These are phyloP conservation scores for Megamerina dolium DNA, from an alignment of 2,888 invertebrate genomes.

Conservation along the genomic window DNA sequence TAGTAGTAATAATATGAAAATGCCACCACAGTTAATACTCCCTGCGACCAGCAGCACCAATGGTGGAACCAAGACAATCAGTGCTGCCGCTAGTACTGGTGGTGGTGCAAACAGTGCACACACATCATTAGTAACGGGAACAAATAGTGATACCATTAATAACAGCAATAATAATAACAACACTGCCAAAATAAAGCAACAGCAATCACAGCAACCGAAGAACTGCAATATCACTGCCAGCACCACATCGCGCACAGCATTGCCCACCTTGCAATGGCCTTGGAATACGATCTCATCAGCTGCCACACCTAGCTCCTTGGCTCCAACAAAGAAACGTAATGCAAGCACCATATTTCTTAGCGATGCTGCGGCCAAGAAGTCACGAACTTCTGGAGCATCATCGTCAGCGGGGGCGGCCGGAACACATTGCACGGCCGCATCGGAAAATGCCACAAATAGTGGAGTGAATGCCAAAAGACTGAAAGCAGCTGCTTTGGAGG, in stretches of 20 bases:
- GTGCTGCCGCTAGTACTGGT: conserved; percentile 24
- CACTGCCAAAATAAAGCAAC: conserved; percentile 19
- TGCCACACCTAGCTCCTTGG: conserved; percentile 9
- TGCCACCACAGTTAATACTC: conserved; percentile 47
- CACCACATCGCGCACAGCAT: conserved; percentile 23
- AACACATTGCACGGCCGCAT: neutral
- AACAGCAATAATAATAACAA: conserved; percentile 18
- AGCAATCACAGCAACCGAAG: conserved; percentile 23
- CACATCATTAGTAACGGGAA: conserved; percentile 19
- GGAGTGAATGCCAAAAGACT: conserved; percentile 38
- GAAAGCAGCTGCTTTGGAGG: conserved; percentile 45
- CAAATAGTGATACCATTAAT: conserved; percentile 19
- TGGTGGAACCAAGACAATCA: conserved; percentile 40
- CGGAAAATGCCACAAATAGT: conserved; percentile 8
- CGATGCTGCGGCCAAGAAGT: conserved; percentile 31
- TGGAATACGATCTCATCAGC: conserved; percentile 29
- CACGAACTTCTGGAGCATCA: conserved; percentile 21
- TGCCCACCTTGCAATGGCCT: conserved; percentile 44
- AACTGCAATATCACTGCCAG: conserved; percentile 21
- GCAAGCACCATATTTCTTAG: conserved; percentile 10
- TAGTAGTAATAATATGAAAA: conserved; percentile 23
- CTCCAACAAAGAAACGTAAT: conserved; percentile 6
- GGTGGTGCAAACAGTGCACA: conserved; percentile 12
- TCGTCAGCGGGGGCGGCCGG: neutral
- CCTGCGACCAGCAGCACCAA: conserved; percentile 20